Conservation (phyloP, 1,140 invertebrate genomes). For the Euura saliciscinereae region DNA sequence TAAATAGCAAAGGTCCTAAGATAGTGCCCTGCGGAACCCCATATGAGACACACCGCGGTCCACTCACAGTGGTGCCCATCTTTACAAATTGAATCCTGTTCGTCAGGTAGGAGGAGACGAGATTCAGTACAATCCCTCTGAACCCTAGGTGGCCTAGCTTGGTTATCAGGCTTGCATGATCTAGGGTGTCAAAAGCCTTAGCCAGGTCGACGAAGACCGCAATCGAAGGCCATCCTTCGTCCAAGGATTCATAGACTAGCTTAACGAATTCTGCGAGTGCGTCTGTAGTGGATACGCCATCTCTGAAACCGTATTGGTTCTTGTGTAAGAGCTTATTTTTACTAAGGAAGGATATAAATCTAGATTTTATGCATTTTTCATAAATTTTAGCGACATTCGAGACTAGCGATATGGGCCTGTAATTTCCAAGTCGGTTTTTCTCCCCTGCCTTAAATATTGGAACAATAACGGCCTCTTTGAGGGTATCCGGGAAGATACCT, state of each 20-base stretch:
- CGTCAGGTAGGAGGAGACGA: conserved; percentile 32
- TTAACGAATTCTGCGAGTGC: conserved; percentile 11
- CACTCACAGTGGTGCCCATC: not conserved
- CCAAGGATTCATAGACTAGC: not conserved
- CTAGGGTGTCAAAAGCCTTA: conserved; percentile 33
- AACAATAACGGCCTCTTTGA: conserved; percentile 34
- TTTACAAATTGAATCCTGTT: conserved; percentile 29
- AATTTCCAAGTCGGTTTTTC: conserved; percentile 30
- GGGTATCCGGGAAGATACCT: conserved; percentile 25
- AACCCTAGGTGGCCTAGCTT: conserved; percentile 35
- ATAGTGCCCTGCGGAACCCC: not conserved
- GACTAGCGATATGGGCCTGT: conserved; percentile 38
- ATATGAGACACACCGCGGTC: not conserved
- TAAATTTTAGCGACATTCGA: conserved; percentile 38
- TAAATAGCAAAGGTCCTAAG: not conserved
- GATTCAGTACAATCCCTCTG: conserved; percentile 24
- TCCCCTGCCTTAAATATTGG: conserved; percentile 36
- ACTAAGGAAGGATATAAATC: conserved; percentile 28
- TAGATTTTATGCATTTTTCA: conserved; percentile 36
- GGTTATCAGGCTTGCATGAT: conserved; percentile 29
- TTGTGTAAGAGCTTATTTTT: conserved; percentile 26
- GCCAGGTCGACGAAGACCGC: conserved; percentile 9
- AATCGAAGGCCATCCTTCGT: not conserved
- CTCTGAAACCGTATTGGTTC: conserved; percentile 36
- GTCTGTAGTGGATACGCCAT: conserved; percentile 29